Evolutionary conservation across 2,888 invertebrate genomes (phyloP).

Genomic region (Lamproptera curius): DNA sequence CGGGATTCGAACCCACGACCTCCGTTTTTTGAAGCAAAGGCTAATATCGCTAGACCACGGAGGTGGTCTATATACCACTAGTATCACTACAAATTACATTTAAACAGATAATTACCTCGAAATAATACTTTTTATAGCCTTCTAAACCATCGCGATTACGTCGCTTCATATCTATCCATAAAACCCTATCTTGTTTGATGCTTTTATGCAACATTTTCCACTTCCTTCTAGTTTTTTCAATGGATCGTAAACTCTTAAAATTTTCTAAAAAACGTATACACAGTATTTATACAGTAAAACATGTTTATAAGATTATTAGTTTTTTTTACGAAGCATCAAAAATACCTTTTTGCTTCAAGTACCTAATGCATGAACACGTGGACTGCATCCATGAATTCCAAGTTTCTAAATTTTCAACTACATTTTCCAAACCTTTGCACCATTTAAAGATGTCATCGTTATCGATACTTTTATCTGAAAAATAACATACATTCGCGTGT

Average conservation of each 20-base stretch:
- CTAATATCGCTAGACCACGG: no score
- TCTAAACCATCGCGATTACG: slow-evolving; percentile 34
- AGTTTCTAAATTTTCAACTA: slow-evolving; percentile 44
- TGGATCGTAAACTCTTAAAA: slow-evolving; percentile 15
- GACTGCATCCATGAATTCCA: slow-evolving; percentile 56
- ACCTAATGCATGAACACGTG: slow-evolving; percentile 35
- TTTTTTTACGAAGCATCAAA: no score
- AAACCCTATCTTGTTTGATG: slow-evolving; percentile 39
- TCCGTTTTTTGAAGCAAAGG: no score
- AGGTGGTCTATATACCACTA: no score
- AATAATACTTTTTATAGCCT: slow-evolving; percentile 28
- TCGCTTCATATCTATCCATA: slow-evolving; percentile 44
- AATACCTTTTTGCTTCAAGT: slow-evolving; percentile 36
- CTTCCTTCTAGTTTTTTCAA: slow-evolving; percentile 21
- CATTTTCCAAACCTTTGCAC: slow-evolving; percentile 48
- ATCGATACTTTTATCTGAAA: slow-evolving; percentile 29
- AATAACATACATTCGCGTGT: slow-evolving; percentile 17
- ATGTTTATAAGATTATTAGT: no score
- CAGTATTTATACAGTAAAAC: slow-evolving; percentile 2
- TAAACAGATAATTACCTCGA: slow-evolving; percentile 28
- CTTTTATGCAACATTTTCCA: slow-evolving; percentile 39
- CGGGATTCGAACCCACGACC: no score
- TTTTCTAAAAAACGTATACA: slow-evolving; percentile 20
- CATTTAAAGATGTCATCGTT: slow-evolving; percentile 40
- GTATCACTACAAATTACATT: no score